Evolutionary conservation across 1,140 invertebrate species (phyloP).

Genomic region (Tachypleus tridentatus): DNA sequence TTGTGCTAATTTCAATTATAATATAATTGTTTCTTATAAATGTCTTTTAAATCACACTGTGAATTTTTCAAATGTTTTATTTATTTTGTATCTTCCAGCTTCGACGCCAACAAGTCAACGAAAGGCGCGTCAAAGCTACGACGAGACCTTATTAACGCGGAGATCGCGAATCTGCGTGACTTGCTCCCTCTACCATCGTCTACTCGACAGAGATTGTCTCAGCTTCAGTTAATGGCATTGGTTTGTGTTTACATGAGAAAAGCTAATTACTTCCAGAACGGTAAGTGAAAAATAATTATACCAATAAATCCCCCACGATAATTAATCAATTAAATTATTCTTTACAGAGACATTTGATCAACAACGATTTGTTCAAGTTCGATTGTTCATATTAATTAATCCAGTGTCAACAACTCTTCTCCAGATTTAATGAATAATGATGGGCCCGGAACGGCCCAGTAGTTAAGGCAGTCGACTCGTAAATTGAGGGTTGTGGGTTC

Average conservation of each 20-base stretch:
- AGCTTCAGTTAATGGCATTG: constrained; percentile 95
- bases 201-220: constrained; percentile 86
- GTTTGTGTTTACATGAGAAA: constrained; percentile 97
- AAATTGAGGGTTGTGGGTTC: too few relatives aligned
- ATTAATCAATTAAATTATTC: too few relatives aligned
- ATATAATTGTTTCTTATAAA: too few relatives aligned
- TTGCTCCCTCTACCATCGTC: constrained; percentile 88
- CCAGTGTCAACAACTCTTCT: too few relatives aligned
- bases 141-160: constrained; percentile 93
- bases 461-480: too few relatives aligned
- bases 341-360: too few relatives aligned
- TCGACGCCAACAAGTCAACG: constrained; percentile 93
- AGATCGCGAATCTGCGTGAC: constrained; percentile 92
- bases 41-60: too few relatives aligned
- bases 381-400: too few relatives aligned
- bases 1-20: too few relatives aligned
- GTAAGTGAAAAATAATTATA: constrained; percentile 36
- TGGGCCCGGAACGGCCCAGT: too few relatives aligned
- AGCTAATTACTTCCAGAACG: constrained; percentile 95
- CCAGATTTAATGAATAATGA: too few relatives aligned
- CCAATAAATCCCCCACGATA: not conserved
- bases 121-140: constrained; percentile 97
- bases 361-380: constrained; percentile 19
- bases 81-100: constrained; percentile 43
- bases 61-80: too few relatives aligned